These are phyloP conservation scores for Anhinga rufa DNA, from an alignment of 2,113 vertebrate species.

Conservation along the genomic window DNA sequence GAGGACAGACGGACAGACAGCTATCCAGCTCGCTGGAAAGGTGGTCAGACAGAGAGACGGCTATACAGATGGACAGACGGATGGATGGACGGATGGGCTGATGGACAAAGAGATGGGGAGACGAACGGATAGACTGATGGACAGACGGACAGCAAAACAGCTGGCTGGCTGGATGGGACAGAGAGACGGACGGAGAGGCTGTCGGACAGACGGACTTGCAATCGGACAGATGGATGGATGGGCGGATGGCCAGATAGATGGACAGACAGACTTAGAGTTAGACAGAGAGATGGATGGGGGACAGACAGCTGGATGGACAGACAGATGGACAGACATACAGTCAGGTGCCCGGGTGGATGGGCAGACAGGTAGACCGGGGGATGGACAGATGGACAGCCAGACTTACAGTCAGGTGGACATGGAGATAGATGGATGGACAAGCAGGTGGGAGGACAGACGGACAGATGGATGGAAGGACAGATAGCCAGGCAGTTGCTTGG, in stretches of 20 bases:
- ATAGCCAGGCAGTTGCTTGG: not conserved
- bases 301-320: not conserved
- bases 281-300: not conserved
- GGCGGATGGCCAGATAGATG: not conserved
- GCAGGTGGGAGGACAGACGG: not conserved
- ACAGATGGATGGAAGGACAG: not conserved
- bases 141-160: not conserved
- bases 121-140: no score
- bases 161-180: not conserved
- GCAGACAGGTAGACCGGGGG: not conserved
- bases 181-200: not conserved
- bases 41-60: not conserved
- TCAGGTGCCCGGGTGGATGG: not conserved
- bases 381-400: no score
- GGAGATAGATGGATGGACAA: not conserved
- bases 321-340: not conserved
- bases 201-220: not conserved
- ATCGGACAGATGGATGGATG: rapidly evolving
- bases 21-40: not conserved
- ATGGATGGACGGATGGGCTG: not conserved
- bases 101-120: not conserved
- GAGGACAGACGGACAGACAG: not conserved
- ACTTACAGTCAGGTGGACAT: not conserved
- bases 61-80: not conserved
- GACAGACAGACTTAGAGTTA: not conserved